Conservation (phyloP, 2,797 vertebrate genomes). For the Melanotaenia boesemani region DNA sequence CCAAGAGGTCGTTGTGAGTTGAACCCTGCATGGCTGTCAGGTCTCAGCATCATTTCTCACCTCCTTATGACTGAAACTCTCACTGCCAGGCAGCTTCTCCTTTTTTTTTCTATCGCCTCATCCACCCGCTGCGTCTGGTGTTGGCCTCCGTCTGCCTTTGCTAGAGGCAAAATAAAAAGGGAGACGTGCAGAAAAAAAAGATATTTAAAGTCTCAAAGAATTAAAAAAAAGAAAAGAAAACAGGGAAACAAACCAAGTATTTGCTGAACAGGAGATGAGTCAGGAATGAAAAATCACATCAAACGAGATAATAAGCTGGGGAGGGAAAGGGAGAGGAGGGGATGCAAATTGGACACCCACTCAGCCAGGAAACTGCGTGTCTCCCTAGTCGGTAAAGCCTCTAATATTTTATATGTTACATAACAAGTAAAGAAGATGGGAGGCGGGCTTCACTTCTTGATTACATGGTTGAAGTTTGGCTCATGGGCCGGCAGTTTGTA, state of each 20-base stretch:
- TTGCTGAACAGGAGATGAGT: constrained; percentile 35
- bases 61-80: constrained; percentile 13
- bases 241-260: constrained; percentile 14
- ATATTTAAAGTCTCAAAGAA: constrained; percentile 12
- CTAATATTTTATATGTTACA: constrained; percentile 48
- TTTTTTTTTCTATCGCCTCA: constrained; percentile 15
- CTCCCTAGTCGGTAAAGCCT: constrained; percentile 27
- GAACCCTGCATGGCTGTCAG: constrained; percentile 8
- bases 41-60: constrained; percentile 20
- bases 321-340: constrained; percentile 16
- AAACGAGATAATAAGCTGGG: constrained; percentile 22
- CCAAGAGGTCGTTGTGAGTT: constrained; percentile 20
- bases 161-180: constrained; percentile 18
- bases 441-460: constrained; percentile 22
- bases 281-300: constrained; percentile 38
- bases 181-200: constrained; percentile 4
- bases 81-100: constrained; percentile 1
- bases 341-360: constrained; percentile 42
- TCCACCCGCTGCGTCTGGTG: constrained; percentile 22
- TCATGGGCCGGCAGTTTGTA: constrained; percentile 12
- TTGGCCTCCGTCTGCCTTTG: constrained; percentile 31
- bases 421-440: constrained; percentile 39
- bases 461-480: constrained; percentile 25
- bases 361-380: constrained; percentile 8
- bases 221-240: background rate